Base-by-base conservation (phyloP, 2,113 vertebrate genomes). In the Upupa epops region DNA sequence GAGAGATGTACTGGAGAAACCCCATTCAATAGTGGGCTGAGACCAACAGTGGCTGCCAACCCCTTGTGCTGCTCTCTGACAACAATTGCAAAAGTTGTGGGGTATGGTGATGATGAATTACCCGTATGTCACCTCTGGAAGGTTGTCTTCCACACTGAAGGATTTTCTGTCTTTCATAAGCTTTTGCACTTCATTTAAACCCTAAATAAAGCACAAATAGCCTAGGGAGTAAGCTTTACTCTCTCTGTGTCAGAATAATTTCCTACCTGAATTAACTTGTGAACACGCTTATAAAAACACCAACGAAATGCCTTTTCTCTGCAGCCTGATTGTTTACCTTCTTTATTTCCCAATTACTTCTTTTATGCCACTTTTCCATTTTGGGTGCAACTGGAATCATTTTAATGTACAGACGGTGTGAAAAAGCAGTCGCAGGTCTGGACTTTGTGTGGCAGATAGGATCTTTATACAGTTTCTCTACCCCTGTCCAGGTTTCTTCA, bases 211-310 rank as follows among this genome's bases (percentile, higher is more conserved):
- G 71, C 74, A 49, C 75, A 91, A 73, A 84, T 54, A 92, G 92
- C 95, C 89, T 86, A 61, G 14, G 90, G 93, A 94, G 61, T 69
- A 91, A 96, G 96, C 60, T 80, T 94, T 71, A 94, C 74, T 91
- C 55, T 93, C 77, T 81, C 95, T 84, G 83, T 94, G 93, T 96
- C 96, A 94, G 92, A 93, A 94, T 83, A 96, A 93, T 90, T 92
- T 92, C 93, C 92, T 90, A 89, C 75, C 68, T 92, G 95, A 94
- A 97, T 96, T 93, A 97, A 93, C 94, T 93, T 91, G 90, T 70
- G 92, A 94, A 71, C 61, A 52, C 71, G 83, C 90, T 92, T 89
- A 83, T 83, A 79, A 84, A 76, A 29, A 22, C 40, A 12, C 40
- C 40, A 42, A 1, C 3, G 31, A 91, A 76, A 65, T 3, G 2